Percentiles rank a stretch among this genome's conserved stretches.
Evolutionary conservation across 2,797 vertebrate species (phyloP).

Genomic region (Mionectes olivaceus): DNA sequence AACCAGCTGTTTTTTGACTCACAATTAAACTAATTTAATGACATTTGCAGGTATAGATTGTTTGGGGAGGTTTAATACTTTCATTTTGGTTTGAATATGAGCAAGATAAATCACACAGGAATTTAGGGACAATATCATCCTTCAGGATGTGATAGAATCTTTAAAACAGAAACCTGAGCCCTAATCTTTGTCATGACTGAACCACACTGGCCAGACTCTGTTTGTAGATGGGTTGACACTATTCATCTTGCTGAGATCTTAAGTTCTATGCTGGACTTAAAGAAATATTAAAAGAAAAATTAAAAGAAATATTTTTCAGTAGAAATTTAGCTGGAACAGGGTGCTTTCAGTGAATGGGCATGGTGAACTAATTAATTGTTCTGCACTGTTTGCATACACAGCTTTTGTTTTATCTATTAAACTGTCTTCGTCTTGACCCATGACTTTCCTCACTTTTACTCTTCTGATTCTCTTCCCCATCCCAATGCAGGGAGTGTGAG

Average conservation of each 20-base stretch:
- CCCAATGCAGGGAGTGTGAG: fast-evolving
- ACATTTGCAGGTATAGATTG: not conserved
- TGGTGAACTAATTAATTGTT: not conserved
- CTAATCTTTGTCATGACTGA: not conserved
- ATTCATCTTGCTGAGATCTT: not conserved
- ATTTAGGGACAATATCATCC: not conserved
- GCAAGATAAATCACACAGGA: not conserved
- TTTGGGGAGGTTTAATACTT: not conserved
- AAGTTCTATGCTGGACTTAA: not conserved
- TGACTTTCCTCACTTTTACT: not conserved
- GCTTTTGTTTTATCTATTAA: not conserved
- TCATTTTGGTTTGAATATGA: not conserved
- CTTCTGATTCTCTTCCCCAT: not conserved
- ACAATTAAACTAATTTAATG: not conserved
- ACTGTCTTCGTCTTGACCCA: not conserved
- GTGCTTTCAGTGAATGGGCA: not conserved
- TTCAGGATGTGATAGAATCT: not conserved
- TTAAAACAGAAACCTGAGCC: not conserved
- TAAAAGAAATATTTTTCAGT: not conserved
- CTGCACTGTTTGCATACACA: not conserved
- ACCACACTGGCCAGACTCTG: not conserved
- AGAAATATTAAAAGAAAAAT: no score
- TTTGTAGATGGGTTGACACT: fast-evolving
- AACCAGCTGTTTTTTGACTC: not conserved
- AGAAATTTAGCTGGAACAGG: not conserved